Base-by-base conservation (phyloP, 2,797 vertebrate species). In the Taenioides sp. region DNA sequence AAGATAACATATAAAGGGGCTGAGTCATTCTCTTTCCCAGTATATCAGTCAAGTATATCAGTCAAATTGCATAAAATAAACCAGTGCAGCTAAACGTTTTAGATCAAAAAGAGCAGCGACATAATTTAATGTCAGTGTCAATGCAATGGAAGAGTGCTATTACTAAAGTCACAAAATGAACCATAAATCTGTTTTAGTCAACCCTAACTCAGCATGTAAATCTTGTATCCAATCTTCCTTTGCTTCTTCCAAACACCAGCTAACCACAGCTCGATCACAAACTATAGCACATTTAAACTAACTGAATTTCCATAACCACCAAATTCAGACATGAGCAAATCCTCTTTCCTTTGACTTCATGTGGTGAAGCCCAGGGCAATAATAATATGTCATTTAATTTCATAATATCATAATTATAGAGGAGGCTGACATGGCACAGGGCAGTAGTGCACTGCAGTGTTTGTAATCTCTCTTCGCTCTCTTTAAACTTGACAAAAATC, bases 1-100 rank as follows among this genome's bases (percentile, higher is more conserved):
- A 16, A 17, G 50, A 84, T 50, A 82, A 74, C 88, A 86, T 11
- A 2, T 7, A 70, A 88, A 87, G 82, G 55, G 91, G 88, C 92
- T 91, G 90, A 93, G 89, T 92, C 92, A 93, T 88, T 86, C 74
- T 60, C 59, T 82, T 72, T 69, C 27, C 58, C 22, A 67, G 49
- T 28, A n/a, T 28, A 28, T 28, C 2, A 70, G 65, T 72, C 49
- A 55, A 34, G 58, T 67, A 72, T 80, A 43, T 70, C 58, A 74
- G 71, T 18, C 20, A 68, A 77, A 47, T 18, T 14, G 18, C 37
- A 63, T 40, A 4, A 70, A n/a, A 12, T 25, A 57, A 25, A 25
- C 10, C 10, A 47, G 50, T 76, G 54, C 40, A 61, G 37, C 52
- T 22, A 40, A 72, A 76, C 65, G 50, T 27, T 17, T 55, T 64